Base-by-base conservation (phyloP, 1,140 invertebrate genomes). In the Diuraphis noxia region DNA sequence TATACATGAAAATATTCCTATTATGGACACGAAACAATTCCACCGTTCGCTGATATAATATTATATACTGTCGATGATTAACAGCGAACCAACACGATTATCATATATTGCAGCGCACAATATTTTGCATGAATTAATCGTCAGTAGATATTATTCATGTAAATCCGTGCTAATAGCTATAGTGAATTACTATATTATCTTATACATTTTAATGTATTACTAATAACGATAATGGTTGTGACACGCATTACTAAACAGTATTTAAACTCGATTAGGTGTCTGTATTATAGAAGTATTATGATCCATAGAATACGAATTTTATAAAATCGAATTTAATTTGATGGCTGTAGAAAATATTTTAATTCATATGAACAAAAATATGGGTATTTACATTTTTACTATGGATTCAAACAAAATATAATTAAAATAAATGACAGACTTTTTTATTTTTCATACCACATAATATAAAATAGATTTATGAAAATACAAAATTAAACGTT, bases 1-100 rank as follows among this genome's bases (percentile, higher is more conserved):
- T 81, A n/a, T n/a, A 82, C 40, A 82, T 25, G 30, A 82, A 41
- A 81, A 82, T 82, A 82, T 82, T 82, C 30, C 36, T 82, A 30
- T 41, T 41, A 82, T 38, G 9, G 36, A 40, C 38, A 9, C 10
- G 10, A 82, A 41, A 41, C 81, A 82, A 82, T 82, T 81, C 23
- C 36, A 40, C 23, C 21, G 77, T 79, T 72, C 5, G 13, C n/a
- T n/a, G 23, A n/a, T 72, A 72, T 30, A 56, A 2, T n/a, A 63
- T 23, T 52, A 0, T 52, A 52, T 8, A 3, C 17, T 49, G 19
- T n/a, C 56, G 10, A 3, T 13, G 52, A 63, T n/a, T 63, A 63
- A 63, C 56, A 30, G 30, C 5, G 56, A 17, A 63, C 56, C 4
- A 63, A 56, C 30, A 63, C 30, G 13, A 63, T 63, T 13, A n/a